phyloP scores from a whole-genome alignment of 2,888 invertebrate genomes.

The Falcaria lacertinaria region DNA sequence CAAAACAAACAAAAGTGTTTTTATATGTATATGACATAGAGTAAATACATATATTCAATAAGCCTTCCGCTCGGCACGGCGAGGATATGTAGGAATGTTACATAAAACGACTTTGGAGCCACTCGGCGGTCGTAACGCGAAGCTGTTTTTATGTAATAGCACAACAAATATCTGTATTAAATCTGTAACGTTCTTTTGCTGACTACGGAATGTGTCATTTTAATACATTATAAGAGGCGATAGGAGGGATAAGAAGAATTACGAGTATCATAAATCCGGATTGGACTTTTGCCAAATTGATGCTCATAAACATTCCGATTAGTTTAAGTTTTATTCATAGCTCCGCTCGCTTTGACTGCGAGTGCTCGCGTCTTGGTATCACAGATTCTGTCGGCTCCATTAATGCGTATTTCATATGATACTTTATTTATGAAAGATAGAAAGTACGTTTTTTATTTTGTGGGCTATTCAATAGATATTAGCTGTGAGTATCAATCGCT shows the following conservation, averaged over 20 bases:
- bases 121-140: neutral
- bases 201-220: neutral
- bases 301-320: neutral
- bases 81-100: neutral
- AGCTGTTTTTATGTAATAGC: constrained; percentile 11
- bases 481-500: too few relatives aligned
- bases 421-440: too few relatives aligned
- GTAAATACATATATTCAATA: constrained; percentile 1
- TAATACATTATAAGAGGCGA: neutral
- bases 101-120: neutral
- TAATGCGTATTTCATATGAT: too few relatives aligned
- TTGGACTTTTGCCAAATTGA: neutral
- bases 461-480: too few relatives aligned
- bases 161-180: constrained; percentile 8
- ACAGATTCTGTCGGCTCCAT: neutral
- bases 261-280: neutral
- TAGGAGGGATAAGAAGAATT: neutral
- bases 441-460: too few relatives aligned
- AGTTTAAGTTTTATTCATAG: neutral
- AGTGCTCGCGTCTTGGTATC: neutral
- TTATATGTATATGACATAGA: constrained; percentile 1
- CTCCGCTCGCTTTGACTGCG: neutral
- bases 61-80: neutral
- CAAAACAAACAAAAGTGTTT: neutral
- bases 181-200: constrained; percentile 5